Evolutionary conservation across 1,140 invertebrate genomes (phyloP).

Genomic region (Oscheius sp.): DNA sequence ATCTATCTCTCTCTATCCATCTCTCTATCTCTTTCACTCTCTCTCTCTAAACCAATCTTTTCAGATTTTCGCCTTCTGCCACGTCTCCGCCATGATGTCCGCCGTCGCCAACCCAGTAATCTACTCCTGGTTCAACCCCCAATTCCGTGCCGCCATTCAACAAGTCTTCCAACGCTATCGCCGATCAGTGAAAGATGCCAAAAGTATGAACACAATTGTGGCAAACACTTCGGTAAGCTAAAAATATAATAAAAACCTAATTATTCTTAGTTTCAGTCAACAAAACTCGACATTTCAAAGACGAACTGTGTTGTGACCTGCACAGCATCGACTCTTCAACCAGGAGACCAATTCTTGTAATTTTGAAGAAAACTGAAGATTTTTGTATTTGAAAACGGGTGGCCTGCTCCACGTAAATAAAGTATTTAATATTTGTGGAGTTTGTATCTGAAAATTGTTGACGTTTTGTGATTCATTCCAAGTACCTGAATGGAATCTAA

Average conservation of each 20-base stretch:
- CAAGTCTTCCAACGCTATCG: constrained; percentile 23
- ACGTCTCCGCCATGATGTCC: constrained; percentile 67
- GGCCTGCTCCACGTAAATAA: too few relatives aligned
- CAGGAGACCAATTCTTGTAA: constrained; percentile 7
- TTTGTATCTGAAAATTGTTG: too few relatives aligned
- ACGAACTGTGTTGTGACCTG: neutral
- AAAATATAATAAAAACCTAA: neutral
- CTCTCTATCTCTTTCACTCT: too few relatives aligned
- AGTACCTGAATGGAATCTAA: too few relatives aligned
- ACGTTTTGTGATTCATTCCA: too few relatives aligned
- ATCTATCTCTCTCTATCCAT: too few relatives aligned
- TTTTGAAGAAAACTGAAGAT: too few relatives aligned
- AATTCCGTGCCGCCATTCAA: constrained; percentile 47
- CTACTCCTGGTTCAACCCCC: constrained; percentile 66
- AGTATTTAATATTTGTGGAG: too few relatives aligned
- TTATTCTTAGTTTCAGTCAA: neutral
- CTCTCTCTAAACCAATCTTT: neutral
- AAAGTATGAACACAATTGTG: neutral
- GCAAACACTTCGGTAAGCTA: neutral
- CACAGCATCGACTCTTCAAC: neutral
- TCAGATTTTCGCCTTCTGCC: constrained; percentile 64
- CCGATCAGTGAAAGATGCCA: neutral
- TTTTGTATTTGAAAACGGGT: too few relatives aligned
- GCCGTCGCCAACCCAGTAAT: constrained; percentile 66
- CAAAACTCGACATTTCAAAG: neutral